A percentile compares a stretch with the other conserved stretches of the same genome.
These are phyloP conservation scores for Drosophila bocki DNA, from an alignment of 1,140 invertebrate genomes.

Conservation along the genomic window DNA sequence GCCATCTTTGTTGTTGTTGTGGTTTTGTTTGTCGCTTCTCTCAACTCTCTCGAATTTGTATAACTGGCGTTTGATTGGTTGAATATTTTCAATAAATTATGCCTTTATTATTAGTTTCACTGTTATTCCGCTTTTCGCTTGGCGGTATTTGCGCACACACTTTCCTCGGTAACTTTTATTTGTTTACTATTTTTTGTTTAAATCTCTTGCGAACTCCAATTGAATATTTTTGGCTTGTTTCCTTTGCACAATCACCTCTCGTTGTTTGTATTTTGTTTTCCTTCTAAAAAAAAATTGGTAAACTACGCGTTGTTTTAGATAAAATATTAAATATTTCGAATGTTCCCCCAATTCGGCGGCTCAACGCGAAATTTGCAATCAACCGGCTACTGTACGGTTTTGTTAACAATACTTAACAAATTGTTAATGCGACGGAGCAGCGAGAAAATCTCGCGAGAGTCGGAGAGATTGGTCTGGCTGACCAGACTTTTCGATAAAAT, in stretches of 20 bases:
- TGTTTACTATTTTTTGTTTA: constrained; percentile 13
- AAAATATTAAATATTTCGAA: neutral
- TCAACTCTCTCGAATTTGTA: constrained; percentile 53
- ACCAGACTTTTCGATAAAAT: neutral
- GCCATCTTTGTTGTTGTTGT: constrained; percentile 68
- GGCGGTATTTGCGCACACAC: constrained; percentile 40
- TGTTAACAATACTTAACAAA: constrained; percentile 44
- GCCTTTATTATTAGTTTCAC: constrained; percentile 69
- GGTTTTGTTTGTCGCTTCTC: constrained; percentile 28
- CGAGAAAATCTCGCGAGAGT: constrained; percentile 21
- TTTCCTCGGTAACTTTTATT: constrained; percentile 28
- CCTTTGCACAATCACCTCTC: constrained; percentile 21
- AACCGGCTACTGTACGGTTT: constrained; percentile 53
- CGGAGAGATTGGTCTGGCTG: constrained; percentile 1
- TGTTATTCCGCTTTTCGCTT: constrained; percentile 51
- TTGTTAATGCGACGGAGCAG: constrained; percentile 30
- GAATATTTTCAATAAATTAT: constrained; percentile 75
- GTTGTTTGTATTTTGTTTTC: constrained; percentile 21
- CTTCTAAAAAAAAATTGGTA: constrained; percentile 20
- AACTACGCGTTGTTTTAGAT: constrained; percentile 1
- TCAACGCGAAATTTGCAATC: constrained; percentile 6
- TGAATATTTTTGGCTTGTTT: constrained; percentile 2
- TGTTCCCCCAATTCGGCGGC: constrained; percentile 4
- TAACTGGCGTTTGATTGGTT: constrained; percentile 61
- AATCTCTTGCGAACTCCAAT: constrained; percentile 2